Percentiles rank a stretch among this genome's conserved stretches.
These are phyloP conservation scores for Brachyptera putata DNA, from an alignment of 2,888 invertebrate species.

Conservation along the genomic window DNA sequence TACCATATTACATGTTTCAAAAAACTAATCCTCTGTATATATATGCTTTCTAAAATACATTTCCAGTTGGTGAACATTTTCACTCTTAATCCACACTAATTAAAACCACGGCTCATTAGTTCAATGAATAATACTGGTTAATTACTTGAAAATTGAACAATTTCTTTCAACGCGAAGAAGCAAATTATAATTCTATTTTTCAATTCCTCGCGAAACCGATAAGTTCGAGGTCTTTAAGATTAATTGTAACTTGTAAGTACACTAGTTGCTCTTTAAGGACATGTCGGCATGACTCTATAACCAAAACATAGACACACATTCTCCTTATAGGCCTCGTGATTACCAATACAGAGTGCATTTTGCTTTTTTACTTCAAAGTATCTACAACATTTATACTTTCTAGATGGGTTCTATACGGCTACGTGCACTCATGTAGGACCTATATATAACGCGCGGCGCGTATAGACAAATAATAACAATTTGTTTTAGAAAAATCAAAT, in stretches of 20 bases:
- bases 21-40: too few species aligned
- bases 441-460: neutral
- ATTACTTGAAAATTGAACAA: neutral
- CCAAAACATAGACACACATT: conserved; percentile 8
- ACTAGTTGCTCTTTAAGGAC: conserved; percentile 3
- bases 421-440: conserved; percentile 14
- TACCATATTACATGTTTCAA: too few species aligned
- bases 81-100: neutral
- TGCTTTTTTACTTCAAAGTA: neutral
- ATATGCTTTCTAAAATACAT: too few species aligned
- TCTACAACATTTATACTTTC: neutral
- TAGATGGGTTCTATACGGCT: neutral
- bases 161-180: too few species aligned
- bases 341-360: neutral
- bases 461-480: neutral
- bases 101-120: conserved; percentile 8
- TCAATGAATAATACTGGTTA: neutral
- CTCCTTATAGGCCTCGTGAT: neutral
- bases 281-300: conserved; percentile 5
- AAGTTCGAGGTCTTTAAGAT: neutral
- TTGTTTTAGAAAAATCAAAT: neutral
- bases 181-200: too few species aligned
- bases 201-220: neutral
- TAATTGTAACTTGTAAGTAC: too few species aligned
- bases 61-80: too few species aligned